phyloP scores from a whole-genome alignment of 2,113 vertebrate species.

The Alethe castanea region DNA sequence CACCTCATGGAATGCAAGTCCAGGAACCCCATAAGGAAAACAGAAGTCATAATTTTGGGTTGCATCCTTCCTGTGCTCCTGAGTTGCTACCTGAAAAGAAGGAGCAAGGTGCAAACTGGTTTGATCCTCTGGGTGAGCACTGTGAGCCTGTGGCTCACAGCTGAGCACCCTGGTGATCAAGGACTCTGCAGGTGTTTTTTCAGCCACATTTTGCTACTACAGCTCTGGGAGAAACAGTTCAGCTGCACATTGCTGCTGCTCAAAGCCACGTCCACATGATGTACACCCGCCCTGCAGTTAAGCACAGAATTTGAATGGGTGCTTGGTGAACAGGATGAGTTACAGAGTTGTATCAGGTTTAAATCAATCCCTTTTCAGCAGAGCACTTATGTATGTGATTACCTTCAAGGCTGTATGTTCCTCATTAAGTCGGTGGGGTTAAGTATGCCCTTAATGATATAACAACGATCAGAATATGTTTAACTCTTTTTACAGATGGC shows the following conservation, averaged over 20 bases:
- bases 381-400: slow-evolving; percentile 12
- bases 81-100: neutral
- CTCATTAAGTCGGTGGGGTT: slow-evolving; percentile 9
- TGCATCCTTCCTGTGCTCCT: rapidly evolving
- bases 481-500: slow-evolving; percentile 2
- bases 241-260: neutral
- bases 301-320: neutral
- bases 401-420: slow-evolving; percentile 21
- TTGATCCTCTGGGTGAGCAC: neutral
- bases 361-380: slow-evolving; percentile 44
- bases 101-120: neutral
- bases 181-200: neutral
- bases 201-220: neutral
- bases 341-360: neutral
- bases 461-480: neutral
- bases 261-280: neutral
- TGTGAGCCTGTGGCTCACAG: neutral
- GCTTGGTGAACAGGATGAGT: neutral
- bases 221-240: neutral
- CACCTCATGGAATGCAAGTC: neutral
- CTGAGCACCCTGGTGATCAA: neutral
- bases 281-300: neutral
- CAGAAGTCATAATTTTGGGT: too few species aligned
- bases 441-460: slow-evolving; percentile 1
- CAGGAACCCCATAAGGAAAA: neutral